Base-by-base conservation (phyloP, 2,113 vertebrate genomes). In the Crotalus tigris region DNA sequence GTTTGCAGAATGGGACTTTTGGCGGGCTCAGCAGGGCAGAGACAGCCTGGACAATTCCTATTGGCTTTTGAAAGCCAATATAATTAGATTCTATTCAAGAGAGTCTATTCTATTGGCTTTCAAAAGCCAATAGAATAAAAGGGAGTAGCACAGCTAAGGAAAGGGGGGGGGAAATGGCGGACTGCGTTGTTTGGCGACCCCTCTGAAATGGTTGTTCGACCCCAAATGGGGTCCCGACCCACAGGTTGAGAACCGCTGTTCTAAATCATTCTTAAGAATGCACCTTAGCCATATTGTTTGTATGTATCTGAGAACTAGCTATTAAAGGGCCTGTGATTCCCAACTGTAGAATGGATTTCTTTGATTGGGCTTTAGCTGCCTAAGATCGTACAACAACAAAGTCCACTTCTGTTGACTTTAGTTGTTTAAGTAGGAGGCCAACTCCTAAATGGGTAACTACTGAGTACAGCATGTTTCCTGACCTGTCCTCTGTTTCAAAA, bases 371-470 rank as follows among this genome's bases (percentile, higher is more conserved):
- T 91, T 89, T 61, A 87, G 29, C 44, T 89, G 26, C 59, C 89
- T 49, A 81, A 59, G 29, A 21, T 23, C 86, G 53, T n/a, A 23
- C 29, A 91, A 91, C 61, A 61, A 91, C 90, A 91, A 93, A 91
- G 64, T 89, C 64, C 90, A 91, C 29, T 46, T 91, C 61, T 91
- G 90, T 89, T 93, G 90, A 93, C 90, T n/a, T 85, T 89, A 85
- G 55, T 46, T 59, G 86, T 93, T 93, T 61, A 85, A 89, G 90
- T 54, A 89, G 10, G 23, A 61, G 86, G 93, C 64, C 90, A 85
- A 29, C n/a, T 91, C 64, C 23, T n/a, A 39, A 49, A 58, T 51
- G 90, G 44, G 33, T 91, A 88, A 54, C n/a, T 15, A 23, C 29
- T 33, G 81, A 87, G 87, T 85, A 85, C 55, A 85, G 86, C 44